Conservation (phyloP, 1,140 invertebrate species). For the Tetramorium parvispinum region DNA sequence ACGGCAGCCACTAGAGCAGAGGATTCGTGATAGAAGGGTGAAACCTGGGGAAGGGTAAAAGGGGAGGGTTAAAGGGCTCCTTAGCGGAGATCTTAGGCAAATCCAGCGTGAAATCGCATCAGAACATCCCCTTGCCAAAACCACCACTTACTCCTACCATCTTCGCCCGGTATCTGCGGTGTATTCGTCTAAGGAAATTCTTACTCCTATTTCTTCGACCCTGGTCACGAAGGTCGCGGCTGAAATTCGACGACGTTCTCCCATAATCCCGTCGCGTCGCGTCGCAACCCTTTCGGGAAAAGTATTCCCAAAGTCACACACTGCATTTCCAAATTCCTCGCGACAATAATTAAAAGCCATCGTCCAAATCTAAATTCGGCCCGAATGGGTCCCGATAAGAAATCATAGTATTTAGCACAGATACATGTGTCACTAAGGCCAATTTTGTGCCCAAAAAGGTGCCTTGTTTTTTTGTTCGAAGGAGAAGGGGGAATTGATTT, state of each 20-base stretch:
- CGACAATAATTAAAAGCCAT: not conserved
- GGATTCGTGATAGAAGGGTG: slow-evolving; percentile 73
- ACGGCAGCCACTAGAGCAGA: slow-evolving; percentile 62
- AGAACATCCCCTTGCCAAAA: slow-evolving; percentile 82
- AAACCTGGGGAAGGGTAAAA: slow-evolving; percentile 71
- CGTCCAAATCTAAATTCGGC: not conserved
- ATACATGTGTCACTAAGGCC: too few relatives aligned
- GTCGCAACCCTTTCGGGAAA: not conserved
- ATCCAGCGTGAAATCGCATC: slow-evolving; percentile 86
- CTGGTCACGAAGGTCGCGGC: slow-evolving; percentile 35
- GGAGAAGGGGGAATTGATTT: too few relatives aligned
- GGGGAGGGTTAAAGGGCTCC: slow-evolving; percentile 83
- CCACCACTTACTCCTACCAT: slow-evolving; percentile 84
- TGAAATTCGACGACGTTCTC: slow-evolving; percentile 12
- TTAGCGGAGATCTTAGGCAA: slow-evolving; percentile 86
- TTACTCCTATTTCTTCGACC: slow-evolving; percentile 60
- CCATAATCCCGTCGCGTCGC: not conserved
- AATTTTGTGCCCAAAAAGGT: not conserved
- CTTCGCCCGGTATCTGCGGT: slow-evolving; percentile 67
- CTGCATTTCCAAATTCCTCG: too few relatives aligned
- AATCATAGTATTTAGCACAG: not conserved
- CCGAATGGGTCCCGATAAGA: not conserved
- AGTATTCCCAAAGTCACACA: too few relatives aligned
- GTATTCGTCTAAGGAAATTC: slow-evolving; percentile 69
- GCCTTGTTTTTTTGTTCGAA: too few relatives aligned